phyloP scores from a whole-genome alignment of 2,113 vertebrate species.

The Crotalus tigris region DNA sequence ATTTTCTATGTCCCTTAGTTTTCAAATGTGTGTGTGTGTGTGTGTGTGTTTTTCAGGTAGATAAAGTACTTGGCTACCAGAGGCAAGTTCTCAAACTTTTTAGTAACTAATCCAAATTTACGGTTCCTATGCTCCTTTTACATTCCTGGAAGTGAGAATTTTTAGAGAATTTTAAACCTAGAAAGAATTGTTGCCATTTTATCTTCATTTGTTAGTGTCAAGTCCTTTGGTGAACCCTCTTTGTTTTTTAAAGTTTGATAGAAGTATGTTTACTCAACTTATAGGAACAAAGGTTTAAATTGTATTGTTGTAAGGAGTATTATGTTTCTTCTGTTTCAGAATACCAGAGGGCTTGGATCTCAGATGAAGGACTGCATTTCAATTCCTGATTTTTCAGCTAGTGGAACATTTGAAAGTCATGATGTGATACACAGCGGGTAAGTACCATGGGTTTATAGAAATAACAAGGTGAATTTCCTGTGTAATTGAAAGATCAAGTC shows the following conservation, averaged over 20 bases:
- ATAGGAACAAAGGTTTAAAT: not conserved
- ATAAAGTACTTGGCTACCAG: not conserved
- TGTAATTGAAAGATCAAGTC: not conserved
- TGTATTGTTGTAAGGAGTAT: not conserved
- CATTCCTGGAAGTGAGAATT: not conserved
- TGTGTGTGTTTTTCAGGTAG: not conserved
- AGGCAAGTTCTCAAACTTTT: not conserved
- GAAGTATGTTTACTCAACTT: not conserved
- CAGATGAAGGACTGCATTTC: slow-evolving; percentile 88
- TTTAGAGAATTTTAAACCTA: not conserved
- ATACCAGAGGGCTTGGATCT: slow-evolving; percentile 81
- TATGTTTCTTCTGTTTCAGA: slow-evolving; percentile 64
- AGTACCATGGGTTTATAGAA: not conserved
- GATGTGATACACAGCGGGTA: slow-evolving; percentile 89
- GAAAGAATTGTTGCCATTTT: not conserved
- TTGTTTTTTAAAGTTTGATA: not conserved
- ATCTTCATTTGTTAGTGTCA: not conserved
- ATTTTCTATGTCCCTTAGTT: not conserved
- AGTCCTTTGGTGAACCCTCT: not conserved
- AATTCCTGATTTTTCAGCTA: slow-evolving; percentile 79
- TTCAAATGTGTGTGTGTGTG: not conserved
- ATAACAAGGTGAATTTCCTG: not conserved
- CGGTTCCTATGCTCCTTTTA: too few species aligned
- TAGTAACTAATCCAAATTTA: not conserved
- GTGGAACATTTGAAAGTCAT: slow-evolving; percentile 80